Base-by-base conservation (phyloP, 2,113 vertebrate species). In the Felis catus region DNA sequence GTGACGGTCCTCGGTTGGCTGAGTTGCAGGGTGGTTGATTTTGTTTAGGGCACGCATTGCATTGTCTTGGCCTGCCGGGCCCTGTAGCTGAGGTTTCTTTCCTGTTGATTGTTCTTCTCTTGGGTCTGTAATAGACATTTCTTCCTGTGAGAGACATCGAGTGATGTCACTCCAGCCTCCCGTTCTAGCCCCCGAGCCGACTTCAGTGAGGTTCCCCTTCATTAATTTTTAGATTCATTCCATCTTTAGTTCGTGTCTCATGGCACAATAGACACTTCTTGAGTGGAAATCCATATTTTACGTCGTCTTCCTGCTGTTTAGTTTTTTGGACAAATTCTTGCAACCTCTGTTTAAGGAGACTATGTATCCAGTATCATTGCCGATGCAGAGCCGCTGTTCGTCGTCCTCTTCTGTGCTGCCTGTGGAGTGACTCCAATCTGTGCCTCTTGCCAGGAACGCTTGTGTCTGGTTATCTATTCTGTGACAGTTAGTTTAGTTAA, bases 321-420 rank as follows among this genome's bases (percentile, higher is more conserved):
- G 36, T 13, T 45, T 83, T 92, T 81, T 51, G 61, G 53, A n/a
- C 55, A 19, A 31, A 61, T 82, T 53, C 23, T 70, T 58, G 23
- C 2, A 3, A 7, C 33, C 0, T 25, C 9, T 74, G 58, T 1
- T 39, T 5, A 1, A n/a, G 41, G 41, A 93, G 33, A 58, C 29
- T 0, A 18, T 39, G 13, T 55, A 25, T n/a, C 61, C 18, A 27
- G 39, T 39, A 0, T 25, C 0, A 0, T 58, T 53, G 13, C n/a
- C 19, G 7, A 13, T 1, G 21, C 19, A 0, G 55, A 23, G 19
- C 61, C 0, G 3, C 29, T 4, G 0, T 27, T 66, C 84, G 87
- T 51, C 88, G 92, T 80, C 78, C 21, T 41, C 45, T 16, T 27
- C 21, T 16, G 7, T 19, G 3, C 21, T 31, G 13, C 23, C 8